Percentiles rank a stretch among this genome's conserved stretches.
Conservation (phyloP, 2,113 vertebrate species). For the Chauna torquata region DNA sequence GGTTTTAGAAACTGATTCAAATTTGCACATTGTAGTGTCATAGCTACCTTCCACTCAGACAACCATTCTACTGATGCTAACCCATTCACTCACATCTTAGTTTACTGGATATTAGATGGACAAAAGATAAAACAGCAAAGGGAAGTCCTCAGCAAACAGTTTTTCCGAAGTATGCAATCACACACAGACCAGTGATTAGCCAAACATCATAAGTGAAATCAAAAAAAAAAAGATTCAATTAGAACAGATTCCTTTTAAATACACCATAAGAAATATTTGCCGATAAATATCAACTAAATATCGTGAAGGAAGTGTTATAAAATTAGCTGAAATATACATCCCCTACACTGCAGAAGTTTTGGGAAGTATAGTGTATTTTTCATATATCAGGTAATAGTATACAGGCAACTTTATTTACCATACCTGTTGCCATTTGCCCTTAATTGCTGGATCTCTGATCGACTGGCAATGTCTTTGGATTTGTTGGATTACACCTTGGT, state of each 20-base stretch:
- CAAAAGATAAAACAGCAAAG: background rate
- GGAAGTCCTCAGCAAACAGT: background rate
- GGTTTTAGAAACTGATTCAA: background rate
- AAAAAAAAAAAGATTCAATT: background rate
- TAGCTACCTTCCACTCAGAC: background rate
- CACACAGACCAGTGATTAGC: background rate
- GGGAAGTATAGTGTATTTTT: background rate
- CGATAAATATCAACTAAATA: background rate
- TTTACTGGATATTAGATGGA: background rate
- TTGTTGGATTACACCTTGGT: constrained; percentile 96
- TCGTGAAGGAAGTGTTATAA: background rate
- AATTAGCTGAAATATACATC: background rate
- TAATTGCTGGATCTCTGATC: constrained; percentile 89
- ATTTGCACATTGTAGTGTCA: background rate
- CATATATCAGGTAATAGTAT: background rate
- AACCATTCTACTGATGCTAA: background rate
- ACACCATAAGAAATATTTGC: background rate
- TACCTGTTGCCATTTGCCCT: constrained; percentile 94
- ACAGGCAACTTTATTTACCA: background rate
- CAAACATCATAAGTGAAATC: background rate
- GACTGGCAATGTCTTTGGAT: constrained; percentile 92
- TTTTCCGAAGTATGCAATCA: constrained; percentile 6
- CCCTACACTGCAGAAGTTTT: background rate
- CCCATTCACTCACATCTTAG: background rate
- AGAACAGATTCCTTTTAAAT: constrained; percentile 12